Percentiles rank a stretch among this genome's conserved stretches.
phyloP scores from a whole-genome alignment of 2,113 vertebrate genomes.

The Gallinago media region DNA sequence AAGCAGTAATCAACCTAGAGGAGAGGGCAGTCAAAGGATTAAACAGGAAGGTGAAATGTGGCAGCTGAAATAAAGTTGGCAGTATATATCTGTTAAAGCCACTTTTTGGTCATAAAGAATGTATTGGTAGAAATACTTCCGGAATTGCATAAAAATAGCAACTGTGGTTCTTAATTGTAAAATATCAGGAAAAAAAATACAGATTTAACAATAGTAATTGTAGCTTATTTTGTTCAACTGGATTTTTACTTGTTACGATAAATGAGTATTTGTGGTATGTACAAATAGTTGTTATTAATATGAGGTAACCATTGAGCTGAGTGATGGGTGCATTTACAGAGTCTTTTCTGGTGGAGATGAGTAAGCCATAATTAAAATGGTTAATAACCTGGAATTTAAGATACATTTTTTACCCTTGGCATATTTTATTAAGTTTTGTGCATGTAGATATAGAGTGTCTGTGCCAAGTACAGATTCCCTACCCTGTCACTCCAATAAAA shows the following conservation, averaged over 20 bases:
- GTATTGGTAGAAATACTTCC: not conserved
- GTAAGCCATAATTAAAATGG: not conserved
- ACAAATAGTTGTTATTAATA: not conserved
- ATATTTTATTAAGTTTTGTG: not conserved
- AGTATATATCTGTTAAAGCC: not conserved
- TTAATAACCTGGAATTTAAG: not conserved
- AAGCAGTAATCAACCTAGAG: not conserved
- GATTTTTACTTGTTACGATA: not conserved
- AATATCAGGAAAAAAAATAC: not conserved
- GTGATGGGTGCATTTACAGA: not conserved
- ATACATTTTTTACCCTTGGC: not conserved
- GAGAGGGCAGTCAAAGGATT: not conserved
- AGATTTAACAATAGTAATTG: not conserved
- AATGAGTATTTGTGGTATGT: not conserved
- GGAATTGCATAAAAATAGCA: not conserved
- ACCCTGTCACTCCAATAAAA: not conserved
- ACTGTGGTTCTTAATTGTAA: not conserved
- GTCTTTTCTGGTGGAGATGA: not conserved
- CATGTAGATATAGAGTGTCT: not conserved
- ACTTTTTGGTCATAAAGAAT: not conserved
- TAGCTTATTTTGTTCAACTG: not conserved
- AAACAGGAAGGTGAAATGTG: not conserved
- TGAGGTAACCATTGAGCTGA: slow-evolving; percentile 20
- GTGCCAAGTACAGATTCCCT: not conserved
- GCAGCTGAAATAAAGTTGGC: not conserved